Conservation (phyloP, 2,888 invertebrate genomes). For the Cataglyphis cursor region DNA sequence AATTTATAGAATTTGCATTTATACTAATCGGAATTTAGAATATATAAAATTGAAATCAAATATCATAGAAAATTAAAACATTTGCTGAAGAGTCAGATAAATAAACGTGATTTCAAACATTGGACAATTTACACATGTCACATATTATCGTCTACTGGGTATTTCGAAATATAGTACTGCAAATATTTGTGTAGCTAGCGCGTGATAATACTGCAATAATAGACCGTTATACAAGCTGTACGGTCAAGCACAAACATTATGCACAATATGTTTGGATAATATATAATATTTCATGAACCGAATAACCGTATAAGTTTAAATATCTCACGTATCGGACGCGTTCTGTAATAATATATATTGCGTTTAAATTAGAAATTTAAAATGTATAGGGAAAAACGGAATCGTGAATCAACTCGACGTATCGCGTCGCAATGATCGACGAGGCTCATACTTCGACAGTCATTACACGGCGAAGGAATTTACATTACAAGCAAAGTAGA, state of each 20-base stretch:
- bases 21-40: not conserved
- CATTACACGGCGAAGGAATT: conserved; percentile 47
- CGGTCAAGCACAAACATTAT: not conserved
- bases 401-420: conserved; percentile 14
- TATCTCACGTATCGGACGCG: not conserved
- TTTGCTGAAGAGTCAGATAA: not conserved
- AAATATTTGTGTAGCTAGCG: conserved; percentile 10
- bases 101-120: not conserved
- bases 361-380: not conserved
- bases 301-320: not conserved
- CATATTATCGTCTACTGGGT: not conserved
- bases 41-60: conserved; percentile 7
- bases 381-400: not conserved
- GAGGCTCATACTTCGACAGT: conserved; percentile 35
- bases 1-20: conserved; percentile 19
- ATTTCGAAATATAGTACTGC: conserved; percentile 1
- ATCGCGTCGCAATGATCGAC: conserved; percentile 39
- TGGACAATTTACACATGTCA: conserved; percentile 18
- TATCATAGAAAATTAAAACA: not conserved
- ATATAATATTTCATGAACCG: not conserved
- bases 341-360: not conserved
- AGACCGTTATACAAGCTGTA: not conserved
- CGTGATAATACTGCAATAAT: not conserved
- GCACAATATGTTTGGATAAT: not conserved
- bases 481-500: conserved; percentile 35